These are phyloP conservation scores for Glyphotaelius pellucidus DNA, from an alignment of 2,888 invertebrate species.

Conservation along the genomic window DNA sequence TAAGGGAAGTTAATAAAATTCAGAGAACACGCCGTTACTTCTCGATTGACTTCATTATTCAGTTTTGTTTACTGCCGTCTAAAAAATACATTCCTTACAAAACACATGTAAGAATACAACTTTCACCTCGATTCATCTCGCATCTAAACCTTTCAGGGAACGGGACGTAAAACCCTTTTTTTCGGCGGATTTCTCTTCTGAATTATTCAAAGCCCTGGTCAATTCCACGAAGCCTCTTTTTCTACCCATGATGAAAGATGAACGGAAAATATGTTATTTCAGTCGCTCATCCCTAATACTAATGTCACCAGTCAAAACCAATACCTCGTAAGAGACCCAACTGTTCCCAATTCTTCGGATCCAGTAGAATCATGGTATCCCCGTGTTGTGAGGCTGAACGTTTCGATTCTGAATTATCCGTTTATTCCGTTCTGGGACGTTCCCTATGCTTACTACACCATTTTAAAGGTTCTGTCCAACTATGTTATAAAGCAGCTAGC, in stretches of 20 bases:
- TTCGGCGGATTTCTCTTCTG: conserved; percentile 34
- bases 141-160: conserved; percentile 38
- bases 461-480: no score
- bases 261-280: not conserved
- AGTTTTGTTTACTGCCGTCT: not conserved
- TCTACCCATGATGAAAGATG: not conserved
- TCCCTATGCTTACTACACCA: no score
- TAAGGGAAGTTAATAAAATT: not conserved
- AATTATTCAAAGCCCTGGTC: conserved; percentile 44
- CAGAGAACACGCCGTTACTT: conserved; percentile 2
- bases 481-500: no score
- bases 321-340: no score
- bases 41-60: not conserved
- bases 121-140: conserved; percentile 37
- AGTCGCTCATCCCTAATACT: not conserved
- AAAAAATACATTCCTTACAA: conserved; percentile 11
- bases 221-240: conserved; percentile 17
- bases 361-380: no score
- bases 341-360: no score
- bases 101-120: conserved; percentile 40
- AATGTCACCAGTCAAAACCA: not conserved
- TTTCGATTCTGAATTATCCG: no score
- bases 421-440: no score
- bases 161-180: conserved; percentile 32
- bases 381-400: no score